Evolutionary conservation across 2,113 vertebrate genomes (phyloP).

Genomic region (Gadus macrocephalus): DNA sequence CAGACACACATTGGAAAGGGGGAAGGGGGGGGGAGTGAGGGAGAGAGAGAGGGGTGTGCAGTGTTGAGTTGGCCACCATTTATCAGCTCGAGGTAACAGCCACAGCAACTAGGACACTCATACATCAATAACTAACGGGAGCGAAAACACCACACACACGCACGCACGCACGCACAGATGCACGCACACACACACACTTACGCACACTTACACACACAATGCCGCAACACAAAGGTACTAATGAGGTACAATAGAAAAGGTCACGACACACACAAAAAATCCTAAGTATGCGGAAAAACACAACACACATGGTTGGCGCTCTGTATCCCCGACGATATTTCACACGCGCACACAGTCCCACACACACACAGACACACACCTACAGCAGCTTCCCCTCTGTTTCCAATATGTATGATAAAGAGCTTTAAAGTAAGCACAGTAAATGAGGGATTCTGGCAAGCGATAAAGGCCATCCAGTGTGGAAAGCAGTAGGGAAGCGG

Average conservation of each 20-base stretch:
- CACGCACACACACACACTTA: neutral
- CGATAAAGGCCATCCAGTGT: constrained; percentile 50
- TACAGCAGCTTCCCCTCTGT: constrained; percentile 20
- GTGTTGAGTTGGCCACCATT: constrained; percentile 35
- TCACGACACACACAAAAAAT: constrained; percentile 24
- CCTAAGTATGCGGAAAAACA: constrained; percentile 22
- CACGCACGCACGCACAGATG: too few species aligned
- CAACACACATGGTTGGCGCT: constrained; percentile 10
- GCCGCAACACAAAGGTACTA: constrained; percentile 33
- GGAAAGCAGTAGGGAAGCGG: constrained; percentile 40
- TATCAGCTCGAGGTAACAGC: constrained; percentile 52
- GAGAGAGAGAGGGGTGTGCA: constrained; percentile 10
- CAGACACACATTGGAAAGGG: too few species aligned
- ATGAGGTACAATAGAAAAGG: constrained; percentile 60
- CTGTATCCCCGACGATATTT: constrained; percentile 26
- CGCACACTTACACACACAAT: constrained; percentile 1
- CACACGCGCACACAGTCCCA: too few species aligned
- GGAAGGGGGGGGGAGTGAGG: constrained; percentile 13
- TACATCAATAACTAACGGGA: constrained; percentile 47
- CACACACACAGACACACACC: constrained; percentile 11
- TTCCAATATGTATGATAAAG: constrained; percentile 61
- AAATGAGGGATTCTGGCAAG: constrained; percentile 43
- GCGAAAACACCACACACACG: constrained; percentile 8
- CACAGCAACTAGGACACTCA: constrained; percentile 38
- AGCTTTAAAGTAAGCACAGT: constrained; percentile 38